A percentile compares a stretch with the other conserved stretches of the same genome.
Conservation (phyloP, 2,888 invertebrate genomes). For the Nyleta sp. region DNA sequence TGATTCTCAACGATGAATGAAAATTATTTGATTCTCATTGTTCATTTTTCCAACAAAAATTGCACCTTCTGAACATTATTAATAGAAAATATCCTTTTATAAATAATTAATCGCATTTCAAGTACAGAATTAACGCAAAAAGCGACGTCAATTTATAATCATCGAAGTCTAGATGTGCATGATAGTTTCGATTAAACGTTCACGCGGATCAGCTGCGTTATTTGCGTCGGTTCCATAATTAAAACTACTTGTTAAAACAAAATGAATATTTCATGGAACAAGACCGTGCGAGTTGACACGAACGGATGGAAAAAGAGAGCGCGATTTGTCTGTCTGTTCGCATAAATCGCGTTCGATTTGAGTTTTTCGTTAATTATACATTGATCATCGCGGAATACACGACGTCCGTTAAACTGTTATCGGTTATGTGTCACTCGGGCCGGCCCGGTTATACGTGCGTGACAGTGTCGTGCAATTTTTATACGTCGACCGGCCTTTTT, state of each 20-base stretch:
- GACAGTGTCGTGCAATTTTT: slow-evolving; percentile 53
- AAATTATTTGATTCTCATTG: no score
- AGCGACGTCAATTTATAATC: background rate
- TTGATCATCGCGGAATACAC: slow-evolving; percentile 33
- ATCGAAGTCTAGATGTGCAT: background rate
- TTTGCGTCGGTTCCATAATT: slow-evolving; percentile 17
- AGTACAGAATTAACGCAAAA: background rate
- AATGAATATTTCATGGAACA: slow-evolving; percentile 26
- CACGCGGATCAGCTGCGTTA: background rate
- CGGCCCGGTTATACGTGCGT: slow-evolving; percentile 38
- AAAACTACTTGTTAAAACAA: slow-evolving; percentile 22
- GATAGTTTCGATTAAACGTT: slow-evolving; percentile 7
- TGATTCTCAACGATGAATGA: no score
- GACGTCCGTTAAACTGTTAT: slow-evolving; percentile 48
- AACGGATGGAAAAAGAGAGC: background rate
- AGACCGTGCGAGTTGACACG: background rate
- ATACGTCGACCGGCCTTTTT: slow-evolving; percentile 47
- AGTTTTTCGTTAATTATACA: slow-evolving; percentile 41
- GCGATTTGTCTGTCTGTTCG: slow-evolving; percentile 6
- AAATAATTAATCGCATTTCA: no score
- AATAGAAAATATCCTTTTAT: no score
- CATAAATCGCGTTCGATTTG: slow-evolving; percentile 35
- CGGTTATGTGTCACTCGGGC: slow-evolving; percentile 42
- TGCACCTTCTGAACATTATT: no score
- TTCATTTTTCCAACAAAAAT: no score